Evolutionary conservation across 2,797 vertebrate species (phyloP).

Genomic region (Leptatherina wallacei): DNA sequence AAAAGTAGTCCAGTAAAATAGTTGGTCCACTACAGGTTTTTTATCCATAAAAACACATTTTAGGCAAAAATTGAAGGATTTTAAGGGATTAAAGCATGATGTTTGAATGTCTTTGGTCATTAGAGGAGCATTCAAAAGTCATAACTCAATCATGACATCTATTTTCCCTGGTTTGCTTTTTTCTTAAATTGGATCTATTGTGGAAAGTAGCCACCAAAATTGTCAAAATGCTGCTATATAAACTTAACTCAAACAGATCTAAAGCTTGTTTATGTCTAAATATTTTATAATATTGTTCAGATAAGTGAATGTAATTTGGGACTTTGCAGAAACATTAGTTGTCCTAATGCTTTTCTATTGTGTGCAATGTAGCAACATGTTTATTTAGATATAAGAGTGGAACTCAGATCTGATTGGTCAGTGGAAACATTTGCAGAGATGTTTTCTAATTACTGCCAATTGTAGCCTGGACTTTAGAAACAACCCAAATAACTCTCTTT

Average conservation of each 20-base stretch:
- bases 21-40: too few relatives aligned
- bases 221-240: background rate
- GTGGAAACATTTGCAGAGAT: background rate
- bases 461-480: background rate
- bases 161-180: too few relatives aligned
- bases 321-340: background rate
- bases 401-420: background rate
- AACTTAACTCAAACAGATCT: background rate
- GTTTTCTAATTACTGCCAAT: background rate
- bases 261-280: background rate
- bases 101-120: too few relatives aligned
- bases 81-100: too few relatives aligned
- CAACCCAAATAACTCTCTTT: background rate
- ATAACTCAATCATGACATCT: too few relatives aligned
- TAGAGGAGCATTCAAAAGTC: too few relatives aligned
- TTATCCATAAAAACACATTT: too few relatives aligned
- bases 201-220: too few relatives aligned
- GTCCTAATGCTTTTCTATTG: background rate
- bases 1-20: too few relatives aligned
- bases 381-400: background rate
- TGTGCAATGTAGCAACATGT: background rate
- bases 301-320: background rate
- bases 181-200: too few relatives aligned
- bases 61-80: too few relatives aligned
- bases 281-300: background rate